Percentiles rank a stretch among this genome's conserved stretches.
These are phyloP conservation scores for Pelvicachromis taeniatus DNA, from an alignment of 2,113 vertebrate species.

Conservation along the genomic window DNA sequence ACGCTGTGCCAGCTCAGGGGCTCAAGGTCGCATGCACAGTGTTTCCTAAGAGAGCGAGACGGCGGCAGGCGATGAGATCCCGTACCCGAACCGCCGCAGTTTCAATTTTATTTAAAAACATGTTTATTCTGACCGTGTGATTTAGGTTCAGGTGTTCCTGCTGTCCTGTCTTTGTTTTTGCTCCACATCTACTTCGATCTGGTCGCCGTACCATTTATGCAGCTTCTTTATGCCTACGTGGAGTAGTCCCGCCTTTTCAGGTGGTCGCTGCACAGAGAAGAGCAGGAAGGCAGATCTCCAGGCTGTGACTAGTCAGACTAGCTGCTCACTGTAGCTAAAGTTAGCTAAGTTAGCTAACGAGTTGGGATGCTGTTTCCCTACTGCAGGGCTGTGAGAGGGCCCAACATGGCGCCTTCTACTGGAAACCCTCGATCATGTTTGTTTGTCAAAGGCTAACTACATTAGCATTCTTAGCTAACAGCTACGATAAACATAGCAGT, in stretches of 20 bases:
- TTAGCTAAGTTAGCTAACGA: too few relatives aligned
- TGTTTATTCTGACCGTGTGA: too few relatives aligned
- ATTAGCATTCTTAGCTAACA: too few relatives aligned
- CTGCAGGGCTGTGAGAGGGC: too few relatives aligned
- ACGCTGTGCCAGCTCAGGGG: constrained; percentile 22
- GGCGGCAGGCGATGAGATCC: not conserved
- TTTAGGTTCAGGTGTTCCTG: not conserved
- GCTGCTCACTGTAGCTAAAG: too few relatives aligned
- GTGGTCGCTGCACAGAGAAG: not conserved
- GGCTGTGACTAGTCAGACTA: not conserved
- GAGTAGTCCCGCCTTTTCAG: not conserved
- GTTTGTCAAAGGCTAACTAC: too few relatives aligned
- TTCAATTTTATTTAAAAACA: not conserved
- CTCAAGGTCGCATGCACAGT: constrained; percentile 66
- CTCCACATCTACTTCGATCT: rapidly evolving
- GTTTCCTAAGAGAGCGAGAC: constrained; percentile 21
- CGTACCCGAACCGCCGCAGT: not conserved
- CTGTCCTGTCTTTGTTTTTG: not conserved
- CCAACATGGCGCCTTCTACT: too few relatives aligned
- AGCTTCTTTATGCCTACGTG: not conserved
- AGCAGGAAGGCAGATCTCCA: not conserved
- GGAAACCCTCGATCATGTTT: too few relatives aligned
- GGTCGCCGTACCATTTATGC: not conserved
- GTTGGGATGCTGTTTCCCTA: too few relatives aligned
- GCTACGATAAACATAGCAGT: too few relatives aligned